Evolutionary conservation across 1,140 invertebrate genomes (phyloP), one percentile per base, ranked within the genome.

Genomic region (Brachionus plicatilis): DNA sequence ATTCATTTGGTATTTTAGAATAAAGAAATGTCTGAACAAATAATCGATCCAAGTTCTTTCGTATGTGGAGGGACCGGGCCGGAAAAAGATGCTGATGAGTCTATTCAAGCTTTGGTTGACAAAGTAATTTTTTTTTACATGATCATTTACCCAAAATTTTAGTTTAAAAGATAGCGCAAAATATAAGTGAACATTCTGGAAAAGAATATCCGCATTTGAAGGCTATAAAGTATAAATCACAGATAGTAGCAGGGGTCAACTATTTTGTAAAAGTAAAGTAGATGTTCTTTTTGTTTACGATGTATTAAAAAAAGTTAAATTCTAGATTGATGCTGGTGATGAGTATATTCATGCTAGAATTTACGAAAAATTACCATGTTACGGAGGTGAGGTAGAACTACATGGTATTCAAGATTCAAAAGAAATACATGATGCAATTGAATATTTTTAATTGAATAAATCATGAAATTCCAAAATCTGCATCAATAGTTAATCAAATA

Each of bases 171-270:
- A 14, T 68, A 14, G 66, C 68, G 4, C 12, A 72, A 17, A 41
- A 56, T 53, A 56, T 80, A 45, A 43, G 14, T 11, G 2, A 53
- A n/a, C 47, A 56, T 20, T 53, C 50, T 80, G 56, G 76, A 2
- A 56, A 65, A 65, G 56, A 80, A 41, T 53, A 60, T 24, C 76
- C 76, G 11, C 76, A 78, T 9, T 87, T 84, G 20, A 85, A 78
- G 60, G 86, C 87, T 29, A 53, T 87, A 4, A 29, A n/a, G 1
- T 87, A 85, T 70, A 86, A 68, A 50, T 83, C 85, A 14, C 88
- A 88, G 83, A 68, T 87, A 8, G 88, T 88, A 12, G 86, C 87
- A 65, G 88, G 88, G 9, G 88, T 86, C 6, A 88, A 88, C 79
- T 88, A 86, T 75, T 88, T 88, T 86, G 86, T 88, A 3, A 88